phyloP scores from a whole-genome alignment of 2,888 invertebrate species.

The Heliconius ismenius region DNA sequence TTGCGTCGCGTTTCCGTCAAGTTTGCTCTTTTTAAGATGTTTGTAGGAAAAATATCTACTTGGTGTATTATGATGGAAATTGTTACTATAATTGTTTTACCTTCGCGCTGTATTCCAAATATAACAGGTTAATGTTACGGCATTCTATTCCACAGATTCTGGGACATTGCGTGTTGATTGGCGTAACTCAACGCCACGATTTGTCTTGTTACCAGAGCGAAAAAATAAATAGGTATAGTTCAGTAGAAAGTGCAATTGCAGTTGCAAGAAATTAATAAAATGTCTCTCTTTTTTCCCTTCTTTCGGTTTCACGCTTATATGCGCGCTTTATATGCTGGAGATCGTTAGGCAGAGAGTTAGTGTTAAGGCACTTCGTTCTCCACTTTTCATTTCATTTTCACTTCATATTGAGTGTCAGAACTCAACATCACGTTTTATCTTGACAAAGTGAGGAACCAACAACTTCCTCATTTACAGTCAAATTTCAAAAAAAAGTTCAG shows the following conservation, averaged over 20 bases:
- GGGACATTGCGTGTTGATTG: too few species aligned
- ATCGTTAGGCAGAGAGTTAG: too few species aligned
- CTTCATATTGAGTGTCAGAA: neutral
- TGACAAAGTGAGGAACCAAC: neutral
- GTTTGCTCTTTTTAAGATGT: conserved; percentile 18
- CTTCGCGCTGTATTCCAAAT: neutral
- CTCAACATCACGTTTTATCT: neutral
- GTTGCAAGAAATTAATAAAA: too few species aligned
- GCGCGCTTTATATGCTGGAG: too few species aligned
- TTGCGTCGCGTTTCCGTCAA: conserved; percentile 2
- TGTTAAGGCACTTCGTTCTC: neutral
- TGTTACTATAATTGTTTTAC: neutral
- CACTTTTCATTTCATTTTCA: neutral
- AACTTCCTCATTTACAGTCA: too few species aligned
- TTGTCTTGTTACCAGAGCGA: too few species aligned
- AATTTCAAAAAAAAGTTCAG: neutral
- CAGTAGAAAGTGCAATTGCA: neutral
- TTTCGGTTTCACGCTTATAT: too few species aligned
- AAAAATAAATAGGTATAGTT: too few species aligned
- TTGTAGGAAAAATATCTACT: conserved; percentile 1
- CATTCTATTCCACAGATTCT: too few species aligned
- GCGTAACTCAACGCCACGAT: too few species aligned
- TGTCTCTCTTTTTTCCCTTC: too few species aligned
- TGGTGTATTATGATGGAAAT: neutral
- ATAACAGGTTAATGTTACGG: neutral